A percentile compares a stretch with the other conserved stretches of the same genome.
Evolutionary conservation across 2,113 vertebrate species (phyloP).

Genomic region (Thamnophis sirtalis): DNA sequence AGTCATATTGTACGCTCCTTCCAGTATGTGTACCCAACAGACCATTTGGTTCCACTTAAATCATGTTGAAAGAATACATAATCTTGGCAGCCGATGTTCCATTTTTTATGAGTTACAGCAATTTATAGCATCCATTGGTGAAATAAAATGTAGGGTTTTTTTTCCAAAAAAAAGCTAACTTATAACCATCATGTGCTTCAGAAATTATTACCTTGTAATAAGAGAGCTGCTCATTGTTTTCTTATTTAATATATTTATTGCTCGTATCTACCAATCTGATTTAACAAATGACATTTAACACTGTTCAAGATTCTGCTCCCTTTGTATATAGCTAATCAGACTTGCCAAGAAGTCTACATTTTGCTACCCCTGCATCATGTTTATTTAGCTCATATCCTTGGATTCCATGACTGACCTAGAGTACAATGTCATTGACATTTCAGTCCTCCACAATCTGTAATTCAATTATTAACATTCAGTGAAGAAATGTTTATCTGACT

Average conservation of each 20-base stretch:
- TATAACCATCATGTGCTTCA: slow-evolving; percentile 7
- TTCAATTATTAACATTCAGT: not conserved
- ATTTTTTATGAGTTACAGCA: slow-evolving; percentile 19
- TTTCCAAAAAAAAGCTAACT: slow-evolving; percentile 25
- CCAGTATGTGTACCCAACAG: not conserved
- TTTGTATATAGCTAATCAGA: slow-evolving; percentile 16
- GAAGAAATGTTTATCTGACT: not conserved
- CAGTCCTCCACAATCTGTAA: not conserved
- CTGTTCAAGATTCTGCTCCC: slow-evolving; percentile 7
- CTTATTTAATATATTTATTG: slow-evolving; percentile 14
- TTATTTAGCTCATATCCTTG: slow-evolving; percentile 23
- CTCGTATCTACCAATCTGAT: slow-evolving; percentile 19
- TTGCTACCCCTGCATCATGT: slow-evolving; percentile 1
- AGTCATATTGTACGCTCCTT: not conserved
- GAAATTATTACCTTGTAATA: slow-evolving; percentile 31
- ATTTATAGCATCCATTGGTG: slow-evolving; percentile 27
- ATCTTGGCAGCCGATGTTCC: not conserved
- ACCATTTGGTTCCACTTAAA: slow-evolving; percentile 18
- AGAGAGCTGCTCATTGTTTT: not conserved
- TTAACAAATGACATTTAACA: slow-evolving; percentile 31
- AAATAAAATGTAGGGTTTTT: slow-evolving; percentile 19
- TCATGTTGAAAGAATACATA: slow-evolving; percentile 5
- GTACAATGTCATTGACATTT: slow-evolving; percentile 1
- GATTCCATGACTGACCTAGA: not conserved
- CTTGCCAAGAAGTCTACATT: slow-evolving; percentile 17